Base-by-base conservation (phyloP, 2,888 invertebrate species). In the Callimorpha dominula region DNA sequence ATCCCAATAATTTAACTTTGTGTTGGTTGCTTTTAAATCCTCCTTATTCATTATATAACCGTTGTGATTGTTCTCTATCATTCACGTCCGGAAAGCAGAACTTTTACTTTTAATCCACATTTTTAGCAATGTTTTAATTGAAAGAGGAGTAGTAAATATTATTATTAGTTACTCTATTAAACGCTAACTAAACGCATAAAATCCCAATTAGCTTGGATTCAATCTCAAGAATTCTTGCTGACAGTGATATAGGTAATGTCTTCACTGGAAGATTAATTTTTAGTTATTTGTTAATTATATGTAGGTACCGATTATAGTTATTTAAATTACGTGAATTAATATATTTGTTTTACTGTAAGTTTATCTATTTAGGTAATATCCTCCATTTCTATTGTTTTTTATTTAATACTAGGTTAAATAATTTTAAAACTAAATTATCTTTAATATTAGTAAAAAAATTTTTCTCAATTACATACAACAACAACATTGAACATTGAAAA, bases 111-210 rank as follows among this genome's bases (percentile, higher is more conserved):
- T 70, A 74, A 71, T 67, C 64, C 67, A 40, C 72, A 74, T 80
- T 70, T 70, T 71, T 67, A 31, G 68, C 70, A 73, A 80, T 72
- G 70, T 76, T 80, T 70, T 60, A 72, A 68, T 74, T 71, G 64
- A 52, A 75, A 70, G 65, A 31, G 8, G 12, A 46, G 46, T 66
- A 67, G 71, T 68, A 66, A 72, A 70, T 76, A n/a, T 72, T 68
- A 68, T 75, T 75, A 71, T 68, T 70, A 71, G 52, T n/a, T n/a
- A 78, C 81, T 85, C 84, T 82, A 84, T 86, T 81, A 84, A 77
- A 78, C 71, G 73, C 80, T 81, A 81, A 87, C 84, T 86, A 83
- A 82, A 65, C 71, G 74, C 73, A 85, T 86, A 86, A 87, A 88
- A 88, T 82, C 81, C 82, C 82, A 83, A 88, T 87, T 88, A 86